phyloP scores from a whole-genome alignment of 2,113 vertebrate species.

The Alethe diademata region DNA sequence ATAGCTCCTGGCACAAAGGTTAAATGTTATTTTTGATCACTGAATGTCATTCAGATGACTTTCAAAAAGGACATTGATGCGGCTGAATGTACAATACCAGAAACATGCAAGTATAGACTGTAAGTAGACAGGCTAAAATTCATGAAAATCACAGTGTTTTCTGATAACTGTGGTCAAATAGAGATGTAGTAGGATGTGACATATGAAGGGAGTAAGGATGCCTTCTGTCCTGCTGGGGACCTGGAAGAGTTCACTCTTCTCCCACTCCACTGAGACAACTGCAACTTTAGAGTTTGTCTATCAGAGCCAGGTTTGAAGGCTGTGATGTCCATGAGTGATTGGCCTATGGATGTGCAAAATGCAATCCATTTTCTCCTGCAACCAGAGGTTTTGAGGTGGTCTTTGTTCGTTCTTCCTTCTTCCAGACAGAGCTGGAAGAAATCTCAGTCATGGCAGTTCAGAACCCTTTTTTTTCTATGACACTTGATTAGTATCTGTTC shows the following conservation, averaged over 20 bases:
- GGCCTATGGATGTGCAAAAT: background rate
- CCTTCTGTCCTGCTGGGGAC: background rate
- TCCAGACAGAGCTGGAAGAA: background rate
- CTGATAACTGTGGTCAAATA: background rate
- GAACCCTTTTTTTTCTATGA: background rate
- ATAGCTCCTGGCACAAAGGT: background rate
- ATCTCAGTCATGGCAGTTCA: background rate
- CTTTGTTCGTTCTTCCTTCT: background rate
- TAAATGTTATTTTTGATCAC: fast-evolving
- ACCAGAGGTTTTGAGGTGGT: background rate
- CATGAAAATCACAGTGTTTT: background rate
- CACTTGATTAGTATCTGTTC: fast-evolving
- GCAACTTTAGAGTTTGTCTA: background rate
- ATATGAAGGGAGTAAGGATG: background rate
- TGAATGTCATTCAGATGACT: background rate
- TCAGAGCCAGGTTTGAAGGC: background rate
- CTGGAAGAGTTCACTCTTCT: background rate
- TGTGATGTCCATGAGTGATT: background rate
- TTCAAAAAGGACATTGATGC: background rate
- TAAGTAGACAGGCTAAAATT: background rate
- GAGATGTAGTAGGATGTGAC: background rate
- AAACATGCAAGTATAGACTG: too few relatives aligned
- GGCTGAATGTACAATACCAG: background rate
- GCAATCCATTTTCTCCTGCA: background rate
- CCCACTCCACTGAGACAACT: background rate